These are phyloP conservation scores for Apamea monoglypha DNA, from an alignment of 2,888 invertebrate genomes.

Conservation along the genomic window DNA sequence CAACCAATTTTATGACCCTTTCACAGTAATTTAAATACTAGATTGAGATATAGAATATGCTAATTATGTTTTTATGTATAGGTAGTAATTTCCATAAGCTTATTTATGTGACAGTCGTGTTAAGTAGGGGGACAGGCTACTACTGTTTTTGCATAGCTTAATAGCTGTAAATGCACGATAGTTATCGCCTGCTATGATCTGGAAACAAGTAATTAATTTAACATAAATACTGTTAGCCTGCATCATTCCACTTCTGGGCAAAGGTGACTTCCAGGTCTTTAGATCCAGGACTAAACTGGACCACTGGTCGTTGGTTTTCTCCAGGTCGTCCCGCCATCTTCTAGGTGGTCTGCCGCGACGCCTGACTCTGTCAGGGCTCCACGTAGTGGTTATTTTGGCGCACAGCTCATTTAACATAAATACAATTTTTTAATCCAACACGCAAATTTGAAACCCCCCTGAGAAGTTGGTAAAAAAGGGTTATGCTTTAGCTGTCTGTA, in stretches of 20 bases:
- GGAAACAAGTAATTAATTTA: conserved; percentile 23
- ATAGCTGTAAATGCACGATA: conserved; percentile 18
- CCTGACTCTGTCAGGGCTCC: not conserved
- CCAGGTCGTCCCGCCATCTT: not conserved
- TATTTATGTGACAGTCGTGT: conserved; percentile 4
- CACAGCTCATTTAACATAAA: not conserved
- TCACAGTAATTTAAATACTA: conserved; percentile 29
- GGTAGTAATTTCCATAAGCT: conserved; percentile 7
- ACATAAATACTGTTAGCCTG: not conserved
- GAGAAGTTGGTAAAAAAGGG: not conserved
- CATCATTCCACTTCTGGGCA: not conserved
- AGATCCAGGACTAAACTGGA: not conserved
- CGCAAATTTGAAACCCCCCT: not conserved
- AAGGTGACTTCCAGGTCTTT: not conserved
- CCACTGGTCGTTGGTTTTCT: not conserved
- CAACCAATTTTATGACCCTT: conserved; percentile 23
- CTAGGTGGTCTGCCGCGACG: not conserved
- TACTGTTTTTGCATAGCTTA: conserved; percentile 1
- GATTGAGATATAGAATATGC: conserved; percentile 38
- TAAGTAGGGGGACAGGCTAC: not conserved
- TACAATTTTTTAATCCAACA: not conserved
- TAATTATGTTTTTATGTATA: conserved; percentile 22
- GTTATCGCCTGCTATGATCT: conserved; percentile 23
- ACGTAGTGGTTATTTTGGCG: not conserved
- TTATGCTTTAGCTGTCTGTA: not conserved